These are phyloP conservation scores for Herpailurus yagouaroundi DNA, from an alignment of 2,113 vertebrate species.

Conservation along the genomic window DNA sequence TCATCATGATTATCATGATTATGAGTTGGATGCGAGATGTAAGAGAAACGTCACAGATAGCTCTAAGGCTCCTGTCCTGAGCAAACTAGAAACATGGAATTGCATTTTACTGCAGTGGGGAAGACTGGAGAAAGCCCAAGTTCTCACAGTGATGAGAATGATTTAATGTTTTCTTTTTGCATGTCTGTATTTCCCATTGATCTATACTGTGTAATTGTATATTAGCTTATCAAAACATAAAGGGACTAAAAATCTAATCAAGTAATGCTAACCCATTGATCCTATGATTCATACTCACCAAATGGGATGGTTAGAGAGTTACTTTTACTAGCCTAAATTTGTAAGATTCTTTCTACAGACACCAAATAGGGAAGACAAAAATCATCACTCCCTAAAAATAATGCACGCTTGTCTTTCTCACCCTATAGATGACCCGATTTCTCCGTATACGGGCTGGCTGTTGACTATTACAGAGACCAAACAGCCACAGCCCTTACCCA, in stretches of 20 bases:
- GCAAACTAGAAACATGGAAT: not conserved
- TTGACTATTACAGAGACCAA: constrained; percentile 95
- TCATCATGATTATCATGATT: not conserved
- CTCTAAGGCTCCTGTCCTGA: not conserved
- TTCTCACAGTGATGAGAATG: not conserved
- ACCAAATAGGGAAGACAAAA: not conserved
- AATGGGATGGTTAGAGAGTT: not conserved
- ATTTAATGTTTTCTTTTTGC: not conserved
- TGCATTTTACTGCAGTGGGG: not conserved
- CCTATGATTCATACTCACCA: not conserved
- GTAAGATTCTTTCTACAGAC: constrained; percentile 39
- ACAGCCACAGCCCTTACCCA: constrained; percentile 94
- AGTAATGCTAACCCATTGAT: constrained; percentile 43
- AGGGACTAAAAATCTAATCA: constrained; percentile 1
- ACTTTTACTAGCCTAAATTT: not conserved
- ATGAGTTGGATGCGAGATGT: not conserved
- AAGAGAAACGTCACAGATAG: not conserved
- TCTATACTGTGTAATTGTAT: not conserved
- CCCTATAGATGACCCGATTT: constrained; percentile 92
- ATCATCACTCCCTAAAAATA: constrained; percentile 2
- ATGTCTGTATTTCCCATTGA: not conserved
- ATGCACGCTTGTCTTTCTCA: constrained; percentile 42
- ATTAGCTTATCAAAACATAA: not conserved
- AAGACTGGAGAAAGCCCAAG: not conserved
- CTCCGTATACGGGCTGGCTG: constrained; percentile 96